Evolutionary conservation across 2,888 invertebrate species (phyloP).

Genomic region (Amiota mariae): DNA sequence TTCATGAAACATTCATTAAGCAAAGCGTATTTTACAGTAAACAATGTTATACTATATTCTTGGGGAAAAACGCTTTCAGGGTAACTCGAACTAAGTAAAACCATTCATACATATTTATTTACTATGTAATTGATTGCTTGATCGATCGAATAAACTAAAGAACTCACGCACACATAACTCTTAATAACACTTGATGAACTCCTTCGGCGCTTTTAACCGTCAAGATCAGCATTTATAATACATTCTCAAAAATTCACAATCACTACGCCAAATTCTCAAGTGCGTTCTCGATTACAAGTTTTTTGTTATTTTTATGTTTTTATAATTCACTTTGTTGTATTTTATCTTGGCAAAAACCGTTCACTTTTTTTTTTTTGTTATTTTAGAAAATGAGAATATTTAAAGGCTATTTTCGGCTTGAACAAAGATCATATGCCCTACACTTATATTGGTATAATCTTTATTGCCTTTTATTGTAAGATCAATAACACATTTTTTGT

Average conservation of each 20-base stretch:
- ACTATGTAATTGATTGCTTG: background rate
- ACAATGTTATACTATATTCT: slow-evolving; percentile 36
- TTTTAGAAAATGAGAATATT: no score
- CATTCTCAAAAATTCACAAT: no score
- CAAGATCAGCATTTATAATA: slow-evolving; percentile 24
- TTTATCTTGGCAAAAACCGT: no score
- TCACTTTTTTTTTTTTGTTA: no score
- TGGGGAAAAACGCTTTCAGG: slow-evolving; percentile 50
- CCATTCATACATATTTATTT: no score
- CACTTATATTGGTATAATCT: no score
- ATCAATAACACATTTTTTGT: no score
- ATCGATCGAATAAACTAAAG: background rate
- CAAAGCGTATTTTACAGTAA: background rate
- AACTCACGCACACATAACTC: background rate
- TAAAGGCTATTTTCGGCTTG: no score
- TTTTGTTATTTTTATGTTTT: background rate
- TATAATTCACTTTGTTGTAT: no score
- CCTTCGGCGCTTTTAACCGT: background rate
- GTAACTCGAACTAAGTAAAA: slow-evolving; percentile 41
- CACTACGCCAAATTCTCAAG: slow-evolving; percentile 38
- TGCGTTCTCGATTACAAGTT: slow-evolving; percentile 57
- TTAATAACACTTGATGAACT: slow-evolving; percentile 6
- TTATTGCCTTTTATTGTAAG: no score
- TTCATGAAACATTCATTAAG: background rate
- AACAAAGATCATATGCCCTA: no score